A percentile compares a stretch with the other conserved stretches of the same genome.
Conservation (phyloP, 2,888 invertebrate genomes). For the Nineta flava region DNA sequence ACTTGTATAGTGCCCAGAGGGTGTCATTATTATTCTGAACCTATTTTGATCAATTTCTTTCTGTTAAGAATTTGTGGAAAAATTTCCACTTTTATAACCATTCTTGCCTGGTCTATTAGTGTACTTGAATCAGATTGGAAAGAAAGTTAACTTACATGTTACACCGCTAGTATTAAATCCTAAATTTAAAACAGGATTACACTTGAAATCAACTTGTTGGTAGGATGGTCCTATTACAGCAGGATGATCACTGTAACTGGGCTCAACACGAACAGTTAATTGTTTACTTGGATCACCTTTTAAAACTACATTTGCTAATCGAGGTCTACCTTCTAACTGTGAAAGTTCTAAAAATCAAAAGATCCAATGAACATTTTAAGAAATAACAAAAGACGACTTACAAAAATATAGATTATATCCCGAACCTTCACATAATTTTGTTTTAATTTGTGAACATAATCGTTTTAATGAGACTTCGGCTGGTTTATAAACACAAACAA, state of each 20-base stretch:
- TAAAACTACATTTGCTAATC: constrained; percentile 40
- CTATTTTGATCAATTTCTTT: no score
- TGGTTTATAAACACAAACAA: constrained; percentile 69
- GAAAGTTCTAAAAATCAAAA: constrained; percentile 5
- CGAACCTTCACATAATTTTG: constrained; percentile 54
- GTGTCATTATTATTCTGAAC: no score
- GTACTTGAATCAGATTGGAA: no score
- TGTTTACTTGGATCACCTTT: constrained; percentile 44
- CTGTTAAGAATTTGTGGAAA: no score
- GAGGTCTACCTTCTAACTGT: constrained; percentile 41
- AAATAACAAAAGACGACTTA: not conserved
- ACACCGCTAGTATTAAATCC: constrained; percentile 58
- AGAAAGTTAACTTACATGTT: constrained; percentile 45
- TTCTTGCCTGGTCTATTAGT: no score
- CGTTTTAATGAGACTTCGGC: constrained; percentile 35
- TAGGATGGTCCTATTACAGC: constrained; percentile 63
- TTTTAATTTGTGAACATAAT: constrained; percentile 39
- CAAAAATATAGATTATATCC: constrained; percentile 2
- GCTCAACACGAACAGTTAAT: constrained; percentile 37
- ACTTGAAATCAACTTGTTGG: constrained; percentile 45
- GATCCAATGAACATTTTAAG: not conserved
- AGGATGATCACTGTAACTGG: constrained; percentile 59
- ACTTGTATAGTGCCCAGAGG: no score
- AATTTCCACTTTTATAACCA: no score
- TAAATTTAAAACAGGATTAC: constrained; percentile 41